Conservation (phyloP, 2,113 vertebrate genomes). For the Centropus bengalensis region DNA sequence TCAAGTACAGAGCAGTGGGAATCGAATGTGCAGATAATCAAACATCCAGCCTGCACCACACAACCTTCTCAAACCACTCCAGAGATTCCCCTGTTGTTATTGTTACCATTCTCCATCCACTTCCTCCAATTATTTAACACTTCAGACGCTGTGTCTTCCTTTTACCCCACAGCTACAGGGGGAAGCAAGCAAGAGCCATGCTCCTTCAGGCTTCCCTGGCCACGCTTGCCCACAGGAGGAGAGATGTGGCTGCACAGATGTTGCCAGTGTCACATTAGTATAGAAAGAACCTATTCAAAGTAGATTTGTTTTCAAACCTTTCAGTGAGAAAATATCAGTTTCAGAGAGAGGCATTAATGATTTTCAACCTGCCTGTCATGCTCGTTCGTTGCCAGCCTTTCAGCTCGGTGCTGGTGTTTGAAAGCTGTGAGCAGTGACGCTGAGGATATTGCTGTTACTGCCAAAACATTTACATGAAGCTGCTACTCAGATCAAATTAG, state of each 20-base stretch:
- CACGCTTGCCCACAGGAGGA: not conserved
- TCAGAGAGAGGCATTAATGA: not conserved
- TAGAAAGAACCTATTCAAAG: slow-evolving; percentile 34
- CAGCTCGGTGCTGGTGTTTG: slow-evolving; percentile 13
- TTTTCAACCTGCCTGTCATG: slow-evolving; percentile 37
- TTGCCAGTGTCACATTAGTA: slow-evolving; percentile 17
- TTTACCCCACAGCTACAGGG: slow-evolving; percentile 49
- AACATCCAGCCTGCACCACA: slow-evolving; percentile 18
- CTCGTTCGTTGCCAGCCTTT: slow-evolving; percentile 19
- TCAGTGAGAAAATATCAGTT: not conserved
- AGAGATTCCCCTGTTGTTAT: not conserved
- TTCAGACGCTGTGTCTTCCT: slow-evolving; percentile 23
- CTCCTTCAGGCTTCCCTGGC: not conserved
- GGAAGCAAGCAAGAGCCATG: slow-evolving; percentile 4
- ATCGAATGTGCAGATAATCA: slow-evolving; percentile 62
- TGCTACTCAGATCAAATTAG: slow-evolving; percentile 60
- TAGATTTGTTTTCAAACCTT: slow-evolving; percentile 4
- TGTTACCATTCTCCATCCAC: slow-evolving; percentile 51
- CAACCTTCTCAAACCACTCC: slow-evolving; percentile 28
- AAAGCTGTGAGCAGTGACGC: slow-evolving; percentile 16
- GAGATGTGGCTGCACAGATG: slow-evolving; percentile 24
- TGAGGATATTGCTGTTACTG: slow-evolving; percentile 58
- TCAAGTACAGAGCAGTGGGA: slow-evolving; percentile 48
- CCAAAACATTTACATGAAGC: slow-evolving; percentile 63
- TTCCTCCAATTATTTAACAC: slow-evolving; percentile 69